Evolutionary conservation across 2,113 vertebrate species (phyloP).

Genomic region (Podarcis raffonei): DNA sequence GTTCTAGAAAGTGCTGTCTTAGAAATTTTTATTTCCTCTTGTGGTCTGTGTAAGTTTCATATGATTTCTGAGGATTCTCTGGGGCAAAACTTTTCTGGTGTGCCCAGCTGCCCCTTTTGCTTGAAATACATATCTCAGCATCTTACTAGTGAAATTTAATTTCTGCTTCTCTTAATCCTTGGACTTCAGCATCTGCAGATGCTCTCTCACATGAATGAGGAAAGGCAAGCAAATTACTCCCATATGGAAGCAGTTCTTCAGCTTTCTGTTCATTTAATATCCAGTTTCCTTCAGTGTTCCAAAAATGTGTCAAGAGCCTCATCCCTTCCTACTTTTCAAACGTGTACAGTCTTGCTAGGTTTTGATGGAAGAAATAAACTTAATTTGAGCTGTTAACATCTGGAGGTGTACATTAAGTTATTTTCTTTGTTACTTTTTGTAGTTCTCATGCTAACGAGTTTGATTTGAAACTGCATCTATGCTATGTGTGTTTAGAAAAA

Average conservation of each 20-base stretch:
- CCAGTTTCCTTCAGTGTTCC: conserved; percentile 11
- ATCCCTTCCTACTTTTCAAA: not conserved
- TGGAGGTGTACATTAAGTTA: not conserved
- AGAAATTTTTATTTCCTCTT: not conserved
- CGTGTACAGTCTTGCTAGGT: not conserved
- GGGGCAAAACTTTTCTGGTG: not conserved
- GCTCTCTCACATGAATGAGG: not conserved
- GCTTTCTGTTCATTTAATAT: conserved; percentile 21
- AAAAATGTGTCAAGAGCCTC: conserved; percentile 24
- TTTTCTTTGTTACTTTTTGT: not conserved
- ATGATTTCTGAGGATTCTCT: not conserved
- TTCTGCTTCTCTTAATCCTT: conserved; percentile 11
- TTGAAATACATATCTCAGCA: conserved; percentile 25
- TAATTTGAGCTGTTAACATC: not conserved
- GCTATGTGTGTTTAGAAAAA: not conserved
- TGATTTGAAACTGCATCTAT: not conserved
- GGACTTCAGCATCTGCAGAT: conserved; percentile 19
- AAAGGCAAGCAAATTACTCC: conserved; percentile 24
- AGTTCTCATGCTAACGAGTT: not conserved
- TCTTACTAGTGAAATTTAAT: conserved; percentile 19
- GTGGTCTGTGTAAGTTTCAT: not conserved
- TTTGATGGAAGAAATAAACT: not conserved
- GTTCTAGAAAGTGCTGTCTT: not conserved
- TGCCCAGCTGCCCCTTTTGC: not conserved
- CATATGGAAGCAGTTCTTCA: not conserved